phyloP scores from a whole-genome alignment of 1,140 invertebrate species.

The Batillaria attramentaria region DNA sequence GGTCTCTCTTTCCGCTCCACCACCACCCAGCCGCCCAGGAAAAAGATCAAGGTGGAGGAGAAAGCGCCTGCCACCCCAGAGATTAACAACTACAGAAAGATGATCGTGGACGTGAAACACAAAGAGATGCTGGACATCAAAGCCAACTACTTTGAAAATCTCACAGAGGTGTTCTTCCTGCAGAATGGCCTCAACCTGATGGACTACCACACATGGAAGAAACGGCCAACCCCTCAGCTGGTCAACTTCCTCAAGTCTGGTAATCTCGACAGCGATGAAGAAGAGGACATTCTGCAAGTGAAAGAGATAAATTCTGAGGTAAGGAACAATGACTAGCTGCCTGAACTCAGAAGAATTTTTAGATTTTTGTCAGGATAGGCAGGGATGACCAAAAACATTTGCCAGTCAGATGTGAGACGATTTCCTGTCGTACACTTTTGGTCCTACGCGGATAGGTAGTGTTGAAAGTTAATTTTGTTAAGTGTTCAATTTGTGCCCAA shows the following conservation, averaged over 20 bases:
- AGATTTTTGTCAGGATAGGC: too few relatives aligned
- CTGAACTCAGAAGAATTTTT: too few relatives aligned
- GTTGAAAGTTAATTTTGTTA: too few relatives aligned
- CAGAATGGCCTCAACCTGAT: slow-evolving; percentile 89
- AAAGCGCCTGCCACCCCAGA: slow-evolving; percentile 61
- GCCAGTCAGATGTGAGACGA: too few relatives aligned
- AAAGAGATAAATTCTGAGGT: slow-evolving; percentile 63
- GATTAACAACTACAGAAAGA: slow-evolving; percentile 60
- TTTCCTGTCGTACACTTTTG: too few relatives aligned
- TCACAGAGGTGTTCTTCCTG: slow-evolving; percentile 88
- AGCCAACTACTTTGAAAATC: slow-evolving; percentile 83
- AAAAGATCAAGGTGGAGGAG: slow-evolving; percentile 69
- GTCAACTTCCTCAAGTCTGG: slow-evolving; percentile 83
- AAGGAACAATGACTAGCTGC: too few relatives aligned
- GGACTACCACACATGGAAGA: slow-evolving; percentile 85
- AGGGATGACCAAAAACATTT: too few relatives aligned
- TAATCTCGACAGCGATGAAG: slow-evolving; percentile 80
- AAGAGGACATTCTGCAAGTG: slow-evolving; percentile 72
- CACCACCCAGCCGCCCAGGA: slow-evolving; percentile 58
- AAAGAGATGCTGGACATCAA: slow-evolving; percentile 66
- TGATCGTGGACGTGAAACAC: slow-evolving; percentile 60
- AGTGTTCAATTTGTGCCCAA: too few relatives aligned
- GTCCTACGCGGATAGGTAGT: too few relatives aligned
- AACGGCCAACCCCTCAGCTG: slow-evolving; percentile 82
- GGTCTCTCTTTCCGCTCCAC: slow-evolving; percentile 13